phyloP scores from a whole-genome alignment of 1,140 invertebrate genomes.

The Thaumetopoea pityocampa region DNA sequence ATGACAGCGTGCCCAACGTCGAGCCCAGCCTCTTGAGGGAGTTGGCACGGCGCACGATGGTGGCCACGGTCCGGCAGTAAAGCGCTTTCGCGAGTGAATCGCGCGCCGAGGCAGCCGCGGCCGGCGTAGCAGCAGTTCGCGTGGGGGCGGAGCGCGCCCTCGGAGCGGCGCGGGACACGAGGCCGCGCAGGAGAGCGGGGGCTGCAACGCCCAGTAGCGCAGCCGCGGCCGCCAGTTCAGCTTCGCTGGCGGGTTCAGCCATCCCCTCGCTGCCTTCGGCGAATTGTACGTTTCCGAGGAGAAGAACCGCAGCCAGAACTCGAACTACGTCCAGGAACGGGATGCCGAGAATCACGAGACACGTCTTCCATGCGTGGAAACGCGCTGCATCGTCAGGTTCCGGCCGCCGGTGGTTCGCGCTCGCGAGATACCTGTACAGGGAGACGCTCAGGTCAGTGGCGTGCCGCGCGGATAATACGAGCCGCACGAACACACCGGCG shows the following conservation, averaged over 20 bases:
- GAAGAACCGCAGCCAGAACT: conserved; percentile 91
- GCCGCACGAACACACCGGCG: neutral
- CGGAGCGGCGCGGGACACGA: conserved; percentile 89
- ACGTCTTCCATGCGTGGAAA: conserved; percentile 93
- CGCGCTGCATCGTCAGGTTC: conserved; percentile 57
- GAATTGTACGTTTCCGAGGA: conserved; percentile 94
- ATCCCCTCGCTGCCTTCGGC: conserved; percentile 78
- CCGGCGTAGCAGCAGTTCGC: conserved; percentile 86
- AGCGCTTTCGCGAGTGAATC: conserved; percentile 94
- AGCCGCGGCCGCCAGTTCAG: conserved; percentile 90
- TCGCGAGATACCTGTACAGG: conserved; percentile 79
- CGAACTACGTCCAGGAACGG: conserved; percentile 95
- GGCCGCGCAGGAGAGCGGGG: conserved; percentile 91
- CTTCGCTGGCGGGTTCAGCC: conserved; percentile 81
- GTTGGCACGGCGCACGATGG: conserved; percentile 94
- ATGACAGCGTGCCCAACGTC: conserved; percentile 91
- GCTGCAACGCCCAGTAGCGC: conserved; percentile 90
- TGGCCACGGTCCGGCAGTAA: conserved; percentile 96
- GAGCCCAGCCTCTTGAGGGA: conserved; percentile 92
- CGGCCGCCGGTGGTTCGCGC: conserved; percentile 79
- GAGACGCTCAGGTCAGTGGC: neutral
- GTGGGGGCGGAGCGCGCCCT: conserved; percentile 85
- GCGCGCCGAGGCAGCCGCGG: conserved; percentile 89
- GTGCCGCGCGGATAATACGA: neutral
- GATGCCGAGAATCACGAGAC: conserved; percentile 92